A percentile compares a stretch with the other conserved stretches of the same genome.
These are phyloP conservation scores for Mobula hypostoma DNA, from an alignment of 2,113 vertebrate species.

Conservation along the genomic window DNA sequence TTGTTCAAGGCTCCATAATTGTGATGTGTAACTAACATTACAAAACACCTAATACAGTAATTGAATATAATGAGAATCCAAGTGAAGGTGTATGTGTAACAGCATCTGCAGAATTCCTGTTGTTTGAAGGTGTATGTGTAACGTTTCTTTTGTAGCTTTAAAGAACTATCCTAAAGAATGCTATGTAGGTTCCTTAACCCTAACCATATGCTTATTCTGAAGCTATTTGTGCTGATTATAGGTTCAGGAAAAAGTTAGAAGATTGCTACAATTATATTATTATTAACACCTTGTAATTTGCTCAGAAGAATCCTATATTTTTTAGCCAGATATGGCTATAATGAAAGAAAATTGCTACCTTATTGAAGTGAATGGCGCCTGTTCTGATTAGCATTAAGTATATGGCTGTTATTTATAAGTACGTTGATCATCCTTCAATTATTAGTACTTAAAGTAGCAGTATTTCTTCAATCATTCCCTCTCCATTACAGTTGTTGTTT, in stretches of 20 bases:
- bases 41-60: not conserved
- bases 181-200: slow-evolving; percentile 50
- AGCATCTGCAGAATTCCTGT: too few relatives aligned
- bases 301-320: slow-evolving; percentile 89
- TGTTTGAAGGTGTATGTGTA: not conserved
- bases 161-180: not conserved
- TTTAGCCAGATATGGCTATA: slow-evolving; percentile 93
- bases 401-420: slow-evolving; percentile 74
- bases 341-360: slow-evolving; percentile 97
- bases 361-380: slow-evolving; percentile 92
- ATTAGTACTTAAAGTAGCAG: slow-evolving; percentile 54
- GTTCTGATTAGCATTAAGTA: slow-evolving; percentile 82
- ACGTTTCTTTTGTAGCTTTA: not conserved
- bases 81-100: not conserved
- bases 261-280: slow-evolving; percentile 97
- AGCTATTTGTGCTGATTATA: slow-evolving; percentile 79
- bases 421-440: slow-evolving; percentile 70
- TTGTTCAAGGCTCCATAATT: not conserved
- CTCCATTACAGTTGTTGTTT: not conserved
- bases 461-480: slow-evolving; percentile 44
- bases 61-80: not conserved
- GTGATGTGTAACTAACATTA: not conserved
- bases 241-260: slow-evolving; percentile 82
- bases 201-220: slow-evolving; percentile 74
- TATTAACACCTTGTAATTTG: slow-evolving; percentile 99